phyloP scores from a whole-genome alignment of 2,888 invertebrate species.

The Noctua fimbriata region DNA sequence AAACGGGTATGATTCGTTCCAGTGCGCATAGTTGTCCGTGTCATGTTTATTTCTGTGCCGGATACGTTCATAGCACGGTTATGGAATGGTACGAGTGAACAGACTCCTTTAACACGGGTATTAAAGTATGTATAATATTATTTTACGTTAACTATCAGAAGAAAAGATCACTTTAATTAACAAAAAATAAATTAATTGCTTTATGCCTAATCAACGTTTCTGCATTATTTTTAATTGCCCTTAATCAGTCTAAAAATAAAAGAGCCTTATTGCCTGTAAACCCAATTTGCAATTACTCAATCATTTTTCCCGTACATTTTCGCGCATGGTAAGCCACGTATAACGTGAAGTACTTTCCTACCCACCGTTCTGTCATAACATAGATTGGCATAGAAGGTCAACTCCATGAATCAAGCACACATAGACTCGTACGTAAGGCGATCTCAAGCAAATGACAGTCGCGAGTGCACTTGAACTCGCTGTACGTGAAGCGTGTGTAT shows the following conservation, averaged over 20 bases:
- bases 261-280: not conserved
- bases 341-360: conserved; percentile 1
- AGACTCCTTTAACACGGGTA: too few relatives aligned
- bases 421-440: not conserved
- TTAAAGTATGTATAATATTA: too few relatives aligned
- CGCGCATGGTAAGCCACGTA: conserved; percentile 36
- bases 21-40: too few relatives aligned
- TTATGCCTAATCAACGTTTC: not conserved
- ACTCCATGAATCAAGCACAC: not conserved
- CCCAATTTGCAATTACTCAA: conserved; percentile 15
- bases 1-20: too few relatives aligned
- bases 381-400: not conserved
- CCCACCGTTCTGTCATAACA: not conserved
- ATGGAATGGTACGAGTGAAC: too few relatives aligned
- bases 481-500: not conserved
- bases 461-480: not conserved
- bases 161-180: too few relatives aligned
- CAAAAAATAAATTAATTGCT: too few relatives aligned
- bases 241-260: not conserved
- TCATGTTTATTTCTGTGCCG: too few relatives aligned
- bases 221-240: not conserved
- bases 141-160: too few relatives aligned
- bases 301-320: conserved; percentile 1
- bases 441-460: not conserved
- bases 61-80: too few relatives aligned